Evolutionary conservation across 2,113 vertebrate species (phyloP), one percentile per base, ranked within the genome.

Genomic region (Tetraodon nigroviridis): DNA sequence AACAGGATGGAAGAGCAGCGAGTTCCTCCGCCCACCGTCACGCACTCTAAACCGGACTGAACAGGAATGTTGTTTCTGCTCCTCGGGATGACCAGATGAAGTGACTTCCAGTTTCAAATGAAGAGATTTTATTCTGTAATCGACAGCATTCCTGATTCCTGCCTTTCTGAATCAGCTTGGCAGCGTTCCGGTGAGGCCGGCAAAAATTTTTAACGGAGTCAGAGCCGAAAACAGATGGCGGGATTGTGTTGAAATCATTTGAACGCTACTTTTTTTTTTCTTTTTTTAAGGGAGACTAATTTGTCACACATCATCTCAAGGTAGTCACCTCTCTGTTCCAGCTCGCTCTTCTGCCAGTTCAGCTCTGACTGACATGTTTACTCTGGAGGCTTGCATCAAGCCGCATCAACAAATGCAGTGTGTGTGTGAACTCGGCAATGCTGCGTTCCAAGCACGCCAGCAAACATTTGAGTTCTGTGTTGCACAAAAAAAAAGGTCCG

Each of bases 1-100:
- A 97, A 95, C 71, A 90, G 94, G 69, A 96, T 98, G 92, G 96
- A 98, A 59, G 97, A 99, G 63, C 97, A 99, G 62, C 89, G 95
- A 73, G 95, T 96, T 13, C 85, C 91, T 20, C 74, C 92, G 46
- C 93, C 93, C 7, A 54, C 75, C 58, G 52, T 87, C 45, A 57
- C 71, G 58, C 88, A 77, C 46, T 73, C 81, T 20, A 90, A 67
- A 73, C 87, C 90, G 48, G 91, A 78, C 85, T 94, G 74, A 94
- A 27, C 49, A 3, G 42, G n/a, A n/a, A 7, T n/a, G 20, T 21
- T 21, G 18, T 17, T n/a, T 32, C 15, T 18, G 3, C 12, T 37
- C 29, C 56, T 58, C 50, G 61, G 58, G 61, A 74, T 48, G 22
- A 27, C 45, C 32, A 47, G 54, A 64, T 71, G 63, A 79, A 71